These are phyloP conservation scores for Empidonax alnorum DNA, from an alignment of 2,113 vertebrate genomes.

Conservation along the genomic window DNA sequence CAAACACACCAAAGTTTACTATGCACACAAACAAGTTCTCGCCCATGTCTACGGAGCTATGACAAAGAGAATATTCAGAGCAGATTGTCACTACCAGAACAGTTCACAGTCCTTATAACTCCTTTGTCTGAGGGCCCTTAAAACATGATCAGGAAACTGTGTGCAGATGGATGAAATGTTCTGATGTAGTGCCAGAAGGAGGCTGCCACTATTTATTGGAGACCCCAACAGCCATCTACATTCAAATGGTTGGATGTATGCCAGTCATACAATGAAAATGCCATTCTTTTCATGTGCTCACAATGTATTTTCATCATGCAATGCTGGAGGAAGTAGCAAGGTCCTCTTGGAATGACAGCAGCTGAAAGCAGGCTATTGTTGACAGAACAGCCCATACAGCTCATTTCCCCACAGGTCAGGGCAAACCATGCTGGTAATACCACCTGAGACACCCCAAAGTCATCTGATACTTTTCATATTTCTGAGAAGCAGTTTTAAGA, in stretches of 20 bases:
- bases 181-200: constrained; percentile 49
- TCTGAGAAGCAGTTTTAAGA: neutral
- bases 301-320: neutral
- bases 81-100: neutral
- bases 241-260: constrained; percentile 42
- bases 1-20: neutral
- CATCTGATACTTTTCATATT: neutral
- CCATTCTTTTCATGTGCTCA: neutral
- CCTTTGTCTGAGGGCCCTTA: constrained; percentile 33
- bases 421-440: neutral
- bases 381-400: neutral
- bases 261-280: constrained; percentile 44
- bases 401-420: neutral
- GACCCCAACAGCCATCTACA: constrained; percentile 2
- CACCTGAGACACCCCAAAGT: neutral
- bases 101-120: neutral
- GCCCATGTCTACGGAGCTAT: neutral
- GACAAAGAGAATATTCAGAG: neutral
- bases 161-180: constrained; percentile 34
- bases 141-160: constrained; percentile 23
- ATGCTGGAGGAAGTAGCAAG: constrained; percentile 3
- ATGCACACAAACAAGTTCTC: neutral
- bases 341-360: neutral
- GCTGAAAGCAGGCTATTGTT: neutral
- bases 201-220: constrained; percentile 31